Evolutionary conservation across 2,888 invertebrate species (phyloP).

Genomic region (Pilophorus perplexus): DNA sequence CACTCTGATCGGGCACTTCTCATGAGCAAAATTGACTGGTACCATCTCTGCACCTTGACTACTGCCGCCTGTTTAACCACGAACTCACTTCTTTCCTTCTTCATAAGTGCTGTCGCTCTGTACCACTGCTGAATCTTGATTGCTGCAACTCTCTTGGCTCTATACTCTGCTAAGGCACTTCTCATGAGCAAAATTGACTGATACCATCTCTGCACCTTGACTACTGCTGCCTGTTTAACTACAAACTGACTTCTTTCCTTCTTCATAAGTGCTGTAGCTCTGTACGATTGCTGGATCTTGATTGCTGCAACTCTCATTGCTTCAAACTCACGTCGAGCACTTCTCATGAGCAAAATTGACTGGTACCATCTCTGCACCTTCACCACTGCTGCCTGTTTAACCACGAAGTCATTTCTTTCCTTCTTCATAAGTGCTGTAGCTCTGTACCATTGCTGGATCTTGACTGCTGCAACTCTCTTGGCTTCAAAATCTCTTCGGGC

Average conservation of each 20-base stretch:
- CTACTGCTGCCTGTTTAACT: slow-evolving; percentile 52
- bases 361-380: slow-evolving; percentile 49
- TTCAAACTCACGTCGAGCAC: slow-evolving; percentile 46
- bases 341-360: slow-evolving; percentile 51
- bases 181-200: slow-evolving; percentile 52
- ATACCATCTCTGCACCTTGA: slow-evolving; percentile 57
- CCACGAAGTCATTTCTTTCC: slow-evolving; percentile 48
- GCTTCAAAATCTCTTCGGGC: neutral
- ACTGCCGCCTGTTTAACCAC: neutral
- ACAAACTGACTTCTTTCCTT: slow-evolving; percentile 52
- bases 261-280: slow-evolving; percentile 51
- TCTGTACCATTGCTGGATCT: slow-evolving; percentile 24
- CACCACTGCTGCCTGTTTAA: neutral
- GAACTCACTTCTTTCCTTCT: slow-evolving; percentile 47
- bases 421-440: neutral
- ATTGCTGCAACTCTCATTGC: slow-evolving; percentile 1
- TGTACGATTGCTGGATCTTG: slow-evolving; percentile 37
- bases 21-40: neutral
- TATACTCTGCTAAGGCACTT: neutral
- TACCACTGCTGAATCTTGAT: slow-evolving; percentile 23
- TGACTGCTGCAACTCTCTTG: neutral
- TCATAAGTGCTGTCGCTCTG: slow-evolving; percentile 50
- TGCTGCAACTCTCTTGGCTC: neutral
- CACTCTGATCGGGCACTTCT: neutral
- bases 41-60: slow-evolving; percentile 8